Percentiles rank a stretch among this genome's conserved stretches.
Conservation (phyloP, 2,888 invertebrate genomes). For the Hofmannophila pseudospretella region DNA sequence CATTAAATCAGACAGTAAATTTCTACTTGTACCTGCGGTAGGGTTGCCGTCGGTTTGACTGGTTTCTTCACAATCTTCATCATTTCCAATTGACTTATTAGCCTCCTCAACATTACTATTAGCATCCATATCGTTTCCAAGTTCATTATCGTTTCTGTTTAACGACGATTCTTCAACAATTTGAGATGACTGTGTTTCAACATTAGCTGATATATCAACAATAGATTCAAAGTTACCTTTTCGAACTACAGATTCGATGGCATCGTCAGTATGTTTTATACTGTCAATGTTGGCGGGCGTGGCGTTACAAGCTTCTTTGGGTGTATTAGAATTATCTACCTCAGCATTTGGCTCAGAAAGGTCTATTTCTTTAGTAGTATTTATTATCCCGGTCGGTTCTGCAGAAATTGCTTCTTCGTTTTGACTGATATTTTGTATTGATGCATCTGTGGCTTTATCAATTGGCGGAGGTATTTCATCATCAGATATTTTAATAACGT, state of each 20-base stretch:
- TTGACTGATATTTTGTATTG: neutral
- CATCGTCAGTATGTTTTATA: neutral
- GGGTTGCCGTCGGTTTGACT: neutral
- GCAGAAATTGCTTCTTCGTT: neutral
- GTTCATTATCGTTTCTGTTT: neutral
- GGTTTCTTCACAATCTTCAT: neutral
- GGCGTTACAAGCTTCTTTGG: too few species aligned
- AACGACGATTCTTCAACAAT: neutral
- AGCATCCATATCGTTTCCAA: neutral
- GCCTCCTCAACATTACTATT: neutral
- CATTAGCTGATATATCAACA: neutral
- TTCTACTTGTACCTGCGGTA: slow-evolving; percentile 29
- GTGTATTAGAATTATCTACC: too few species aligned
- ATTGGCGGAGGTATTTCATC: slow-evolving; percentile 9
- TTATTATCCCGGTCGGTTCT: neutral
- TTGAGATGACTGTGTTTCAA: neutral
- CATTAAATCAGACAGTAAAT: slow-evolving; percentile 66
- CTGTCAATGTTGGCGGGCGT: neutral
- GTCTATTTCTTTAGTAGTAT: neutral
- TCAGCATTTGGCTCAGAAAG: neutral
- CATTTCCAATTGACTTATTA: neutral
- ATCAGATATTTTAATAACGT: slow-evolving; percentile 11
- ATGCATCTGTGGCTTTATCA: neutral
- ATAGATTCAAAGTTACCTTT: neutral
- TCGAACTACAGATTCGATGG: neutral